Evolutionary conservation across 2,113 vertebrate genomes (phyloP).

Genomic region (Microcebus griseorufus): DNA sequence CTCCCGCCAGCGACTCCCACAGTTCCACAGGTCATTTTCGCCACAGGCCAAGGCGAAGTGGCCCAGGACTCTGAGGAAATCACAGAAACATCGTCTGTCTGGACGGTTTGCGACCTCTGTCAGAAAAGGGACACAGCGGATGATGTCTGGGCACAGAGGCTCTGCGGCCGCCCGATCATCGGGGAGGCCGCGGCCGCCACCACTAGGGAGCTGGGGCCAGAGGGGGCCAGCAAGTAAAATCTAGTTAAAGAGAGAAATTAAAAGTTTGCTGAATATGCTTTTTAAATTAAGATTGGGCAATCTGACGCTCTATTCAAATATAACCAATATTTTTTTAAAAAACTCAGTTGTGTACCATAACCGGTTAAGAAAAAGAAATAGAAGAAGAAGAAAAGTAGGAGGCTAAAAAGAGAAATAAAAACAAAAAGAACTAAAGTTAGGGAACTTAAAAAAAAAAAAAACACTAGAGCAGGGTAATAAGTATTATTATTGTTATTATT

Average conservation of each 20-base stretch:
- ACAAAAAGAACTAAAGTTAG: not conserved
- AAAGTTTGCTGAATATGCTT: not conserved
- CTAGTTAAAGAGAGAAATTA: not conserved
- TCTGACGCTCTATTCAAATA: not conserved
- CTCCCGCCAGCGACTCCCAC: conserved; percentile 1
- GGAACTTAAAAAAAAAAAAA: not conserved
- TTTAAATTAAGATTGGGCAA: not conserved
- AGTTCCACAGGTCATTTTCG: not conserved
- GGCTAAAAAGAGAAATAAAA: not conserved
- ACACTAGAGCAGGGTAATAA: not conserved
- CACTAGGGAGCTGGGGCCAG: too few relatives aligned
- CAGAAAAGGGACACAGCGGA: not conserved
- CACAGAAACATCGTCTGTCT: conserved; percentile 38
- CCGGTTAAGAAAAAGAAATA: not conserved
- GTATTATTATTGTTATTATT: not conserved
- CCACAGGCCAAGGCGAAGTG: not conserved
- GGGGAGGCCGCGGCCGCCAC: not conserved
- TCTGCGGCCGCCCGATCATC: not conserved
- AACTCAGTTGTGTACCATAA: not conserved
- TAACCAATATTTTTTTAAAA: not conserved
- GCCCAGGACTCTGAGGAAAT: conserved; percentile 38
- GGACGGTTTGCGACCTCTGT: not conserved
- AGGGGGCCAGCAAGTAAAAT: not conserved
- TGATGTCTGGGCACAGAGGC: not conserved
- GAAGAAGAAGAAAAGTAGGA: not conserved